These are phyloP conservation scores for Sitobion miscanthi DNA, from an alignment of 1,140 invertebrate species.

Conservation along the genomic window DNA sequence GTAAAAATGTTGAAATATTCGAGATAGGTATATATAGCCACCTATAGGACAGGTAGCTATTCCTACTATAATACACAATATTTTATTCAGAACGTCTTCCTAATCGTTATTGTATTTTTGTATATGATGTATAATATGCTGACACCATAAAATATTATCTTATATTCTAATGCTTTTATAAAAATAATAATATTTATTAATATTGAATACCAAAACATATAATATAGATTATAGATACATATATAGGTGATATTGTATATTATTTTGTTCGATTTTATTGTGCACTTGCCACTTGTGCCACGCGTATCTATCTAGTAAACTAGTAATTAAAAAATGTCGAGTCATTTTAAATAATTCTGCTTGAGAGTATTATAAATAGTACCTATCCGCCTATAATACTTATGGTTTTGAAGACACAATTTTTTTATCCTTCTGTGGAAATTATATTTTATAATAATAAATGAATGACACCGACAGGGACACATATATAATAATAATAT, in stretches of 20 bases:
- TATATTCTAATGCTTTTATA: background rate
- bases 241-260: background rate
- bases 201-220: background rate
- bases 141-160: background rate
- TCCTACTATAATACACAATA: background rate
- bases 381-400: background rate
- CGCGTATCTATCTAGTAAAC: background rate
- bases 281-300: background rate
- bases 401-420: background rate
- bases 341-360: background rate
- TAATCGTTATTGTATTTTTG: background rate
- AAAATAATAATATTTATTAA: conserved; percentile 16
- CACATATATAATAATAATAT: background rate
- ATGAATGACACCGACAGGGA: background rate
- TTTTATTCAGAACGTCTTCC: background rate
- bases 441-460: background rate
- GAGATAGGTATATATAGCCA: background rate
- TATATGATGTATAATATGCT: background rate
- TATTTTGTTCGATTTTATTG: background rate
- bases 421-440: background rate
- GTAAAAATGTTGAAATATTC: background rate
- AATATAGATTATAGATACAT: too few species aligned
- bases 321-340: background rate
- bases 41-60: too few species aligned
- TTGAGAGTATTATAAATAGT: background rate